phyloP scores from a whole-genome alignment of 2,113 vertebrate genomes.

The Tragelaphus strepsiceros region DNA sequence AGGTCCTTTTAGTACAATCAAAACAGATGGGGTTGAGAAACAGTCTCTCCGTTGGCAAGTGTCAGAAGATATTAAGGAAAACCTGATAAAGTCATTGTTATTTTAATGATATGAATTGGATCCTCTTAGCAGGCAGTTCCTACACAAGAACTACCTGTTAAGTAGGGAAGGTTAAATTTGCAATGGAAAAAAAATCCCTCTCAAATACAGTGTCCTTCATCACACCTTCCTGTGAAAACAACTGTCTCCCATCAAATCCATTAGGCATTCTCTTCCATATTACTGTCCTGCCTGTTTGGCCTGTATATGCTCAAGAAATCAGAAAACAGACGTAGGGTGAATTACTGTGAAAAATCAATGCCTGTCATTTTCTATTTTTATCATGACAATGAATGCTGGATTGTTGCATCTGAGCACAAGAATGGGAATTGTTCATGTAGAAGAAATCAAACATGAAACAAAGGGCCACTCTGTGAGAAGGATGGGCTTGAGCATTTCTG shows the following conservation, averaged over 20 bases:
- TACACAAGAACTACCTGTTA: neutral
- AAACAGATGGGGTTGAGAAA: neutral
- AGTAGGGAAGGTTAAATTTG: neutral
- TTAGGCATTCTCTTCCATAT: neutral
- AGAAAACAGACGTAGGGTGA: conserved; percentile 35
- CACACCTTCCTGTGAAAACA: neutral
- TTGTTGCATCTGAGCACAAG: conserved; percentile 56
- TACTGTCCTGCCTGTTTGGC: neutral
- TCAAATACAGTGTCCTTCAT: neutral
- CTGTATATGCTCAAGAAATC: conserved; percentile 22
- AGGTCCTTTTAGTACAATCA: neutral
- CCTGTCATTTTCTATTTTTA: conserved; percentile 58
- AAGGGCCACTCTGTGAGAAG: conserved; percentile 44
- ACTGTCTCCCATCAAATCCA: neutral
- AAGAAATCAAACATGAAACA: conserved; percentile 47
- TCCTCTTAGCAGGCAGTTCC: neutral
- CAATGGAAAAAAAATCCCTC: neutral
- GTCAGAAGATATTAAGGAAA: neutral
- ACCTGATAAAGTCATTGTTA: neutral
- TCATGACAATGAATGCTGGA: conserved; percentile 63
- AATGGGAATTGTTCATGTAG: conserved; percentile 60
- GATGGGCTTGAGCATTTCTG: neutral
- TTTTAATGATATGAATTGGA: neutral
- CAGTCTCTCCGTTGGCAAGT: neutral
- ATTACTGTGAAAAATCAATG: conserved; percentile 53